phyloP scores from a whole-genome alignment of 2,888 invertebrate species.

The Microplitis deprimator region DNA sequence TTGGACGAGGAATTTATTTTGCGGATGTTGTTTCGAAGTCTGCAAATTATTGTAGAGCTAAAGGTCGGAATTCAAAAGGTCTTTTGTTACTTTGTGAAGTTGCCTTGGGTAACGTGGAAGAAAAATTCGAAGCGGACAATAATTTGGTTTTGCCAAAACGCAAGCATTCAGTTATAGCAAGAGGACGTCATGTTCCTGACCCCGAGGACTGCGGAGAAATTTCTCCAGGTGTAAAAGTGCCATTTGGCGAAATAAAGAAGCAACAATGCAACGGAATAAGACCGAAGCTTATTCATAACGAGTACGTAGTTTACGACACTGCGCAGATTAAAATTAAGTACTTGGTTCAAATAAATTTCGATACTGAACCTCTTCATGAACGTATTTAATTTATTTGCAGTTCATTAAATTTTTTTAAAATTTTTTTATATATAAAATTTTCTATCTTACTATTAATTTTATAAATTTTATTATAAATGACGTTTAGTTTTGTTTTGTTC shows the following conservation, averaged over 20 bases:
- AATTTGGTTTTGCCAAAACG: constrained; percentile 84
- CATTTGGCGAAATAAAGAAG: not conserved
- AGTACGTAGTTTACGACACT: constrained; percentile 95
- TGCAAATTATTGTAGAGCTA: constrained; percentile 93
- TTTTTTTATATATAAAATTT: no score
- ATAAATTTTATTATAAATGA: no score
- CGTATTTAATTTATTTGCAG: no score
- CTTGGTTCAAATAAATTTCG: constrained; percentile 87
- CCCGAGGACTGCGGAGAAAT: constrained; percentile 73
- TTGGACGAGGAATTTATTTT: constrained; percentile 92
- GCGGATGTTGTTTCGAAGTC: constrained; percentile 99
- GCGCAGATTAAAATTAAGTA: constrained; percentile 95
- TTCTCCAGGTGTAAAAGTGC: not conserved
- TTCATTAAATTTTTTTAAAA: no score
- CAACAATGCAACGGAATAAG: not conserved
- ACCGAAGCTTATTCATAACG: constrained; percentile 80
- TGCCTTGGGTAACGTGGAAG: constrained; percentile 92
- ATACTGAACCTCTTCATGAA: no score
- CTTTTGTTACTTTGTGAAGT: constrained; percentile 94
- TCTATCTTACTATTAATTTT: no score
- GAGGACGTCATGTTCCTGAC: constrained; percentile 89
- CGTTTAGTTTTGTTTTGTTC: no score
- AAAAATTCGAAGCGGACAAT: constrained; percentile 80
- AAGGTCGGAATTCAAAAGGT: constrained; percentile 79
- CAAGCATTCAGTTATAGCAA: constrained; percentile 90